Base-by-base conservation (phyloP, 2,113 vertebrate genomes). In the Mellivora capensis region DNA sequence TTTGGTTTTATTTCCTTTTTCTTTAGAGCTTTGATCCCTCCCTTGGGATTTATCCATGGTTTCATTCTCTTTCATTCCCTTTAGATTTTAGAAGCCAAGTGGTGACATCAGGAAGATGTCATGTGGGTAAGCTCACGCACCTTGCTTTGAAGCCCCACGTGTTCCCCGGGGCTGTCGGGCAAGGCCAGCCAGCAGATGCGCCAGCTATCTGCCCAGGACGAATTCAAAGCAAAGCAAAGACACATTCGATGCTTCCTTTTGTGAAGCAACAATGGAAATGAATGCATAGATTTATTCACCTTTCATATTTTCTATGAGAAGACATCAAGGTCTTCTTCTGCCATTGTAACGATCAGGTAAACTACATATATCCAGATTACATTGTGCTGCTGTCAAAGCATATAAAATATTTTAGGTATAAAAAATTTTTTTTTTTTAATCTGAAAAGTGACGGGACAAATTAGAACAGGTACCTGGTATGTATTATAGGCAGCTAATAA, bases 401-500 rank as follows among this genome's bases (percentile, higher is more conserved):
- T 3, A 71, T 49, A 82, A 47, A 80, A 59, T n/a, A 87, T 82
- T 71, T 87, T 62, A 92, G 93, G 86, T 62, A 59, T 21, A 97
- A 87, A 87, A 31, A 67, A 27, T 4, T 74, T 86, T 37, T 67
- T 3, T 67, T 17, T 67, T 31, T 64, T 2, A 96, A 52, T 15
- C 42, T 72, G n/a, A 74, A 74, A 89, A 85, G n/a, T 57, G 87
- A 90, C 59, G 84, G 87, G 71, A 95, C 74, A 92, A 94, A 94
- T 97, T 95, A 95, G 93, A 91, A 69, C 34, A 87, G 69, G 76
- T 74, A 77, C 54, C 87, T 96, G 98, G 98, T 29, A 96, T 95
- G 95, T 96, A 96, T 90, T 90, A 87, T 85, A 85, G 88, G 62
- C 61, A 71, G 42, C 96, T 97, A 97, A 97, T 97, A 59, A 95